A percentile compares a stretch with the other conserved stretches of the same genome.
Evolutionary conservation across 2,888 invertebrate species (phyloP).

Genomic region (Rotaria socialis): DNA sequence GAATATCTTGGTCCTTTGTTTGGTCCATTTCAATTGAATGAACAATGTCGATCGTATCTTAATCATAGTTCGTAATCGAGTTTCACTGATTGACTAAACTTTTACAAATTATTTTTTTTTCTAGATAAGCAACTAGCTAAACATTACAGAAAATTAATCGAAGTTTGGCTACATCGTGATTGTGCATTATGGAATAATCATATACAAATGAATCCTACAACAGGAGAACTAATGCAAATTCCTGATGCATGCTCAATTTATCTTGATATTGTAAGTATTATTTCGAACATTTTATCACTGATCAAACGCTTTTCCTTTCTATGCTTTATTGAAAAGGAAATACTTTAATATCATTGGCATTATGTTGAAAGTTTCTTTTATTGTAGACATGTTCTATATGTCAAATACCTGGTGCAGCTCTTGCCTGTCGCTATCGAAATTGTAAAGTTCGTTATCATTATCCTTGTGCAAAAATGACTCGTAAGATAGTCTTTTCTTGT

Average conservation of each 20-base stretch:
- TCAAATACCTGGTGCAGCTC: conserved; percentile 26
- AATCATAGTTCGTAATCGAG: background rate
- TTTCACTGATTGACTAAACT: background rate
- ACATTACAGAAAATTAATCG: background rate
- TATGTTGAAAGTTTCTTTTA: background rate
- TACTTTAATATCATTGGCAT: background rate
- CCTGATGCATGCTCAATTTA: background rate
- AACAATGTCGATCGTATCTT: conserved; percentile 1
- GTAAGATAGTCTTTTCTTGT: background rate
- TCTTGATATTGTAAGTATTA: background rate
- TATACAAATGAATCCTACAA: conserved; percentile 1
- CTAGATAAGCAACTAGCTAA: conserved; percentile 12
- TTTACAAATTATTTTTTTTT: background rate
- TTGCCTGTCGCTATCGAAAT: background rate
- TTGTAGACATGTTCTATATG: conserved; percentile 20
- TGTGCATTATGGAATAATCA: conserved; percentile 37
- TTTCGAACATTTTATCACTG: too few species aligned
- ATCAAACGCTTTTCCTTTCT: too few species aligned
- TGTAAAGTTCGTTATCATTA: conserved; percentile 28
- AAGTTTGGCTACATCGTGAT: conserved; percentile 36
- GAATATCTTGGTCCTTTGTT: background rate
- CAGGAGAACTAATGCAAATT: conserved; percentile 17
- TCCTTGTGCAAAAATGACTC: conserved; percentile 20
- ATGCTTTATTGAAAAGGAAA: too few species aligned
- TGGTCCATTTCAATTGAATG: conserved; percentile 11